Evolutionary conservation across 2,797 vertebrate genomes (phyloP).

Genomic region (Bradypodion pumilum): DNA sequence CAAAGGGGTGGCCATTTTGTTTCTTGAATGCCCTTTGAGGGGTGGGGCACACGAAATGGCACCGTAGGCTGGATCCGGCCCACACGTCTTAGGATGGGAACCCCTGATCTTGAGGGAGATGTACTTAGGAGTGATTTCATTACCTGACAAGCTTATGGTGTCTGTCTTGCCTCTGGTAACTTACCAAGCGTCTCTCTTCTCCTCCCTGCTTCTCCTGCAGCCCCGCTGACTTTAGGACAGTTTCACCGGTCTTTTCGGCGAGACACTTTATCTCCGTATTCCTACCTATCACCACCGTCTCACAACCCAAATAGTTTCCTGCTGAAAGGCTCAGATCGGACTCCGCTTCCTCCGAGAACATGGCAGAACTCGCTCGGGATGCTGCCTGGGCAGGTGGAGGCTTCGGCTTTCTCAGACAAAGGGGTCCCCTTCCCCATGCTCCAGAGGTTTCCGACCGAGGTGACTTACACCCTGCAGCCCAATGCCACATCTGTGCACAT

Average conservation of each 20-base stretch:
- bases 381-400: conserved; percentile 63
- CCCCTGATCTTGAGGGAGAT: not conserved
- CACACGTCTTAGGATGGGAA: too few species aligned
- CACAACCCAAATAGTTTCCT: conserved; percentile 64
- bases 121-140: not conserved
- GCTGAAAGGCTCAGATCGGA: conserved; percentile 62
- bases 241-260: conserved; percentile 62
- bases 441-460: conserved; percentile 65
- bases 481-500: conserved; percentile 61
- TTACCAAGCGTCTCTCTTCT: conserved; percentile 38
- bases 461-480: conserved; percentile 66
- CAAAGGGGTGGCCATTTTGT: too few species aligned
- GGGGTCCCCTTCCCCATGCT: conserved; percentile 67
- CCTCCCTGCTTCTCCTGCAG: conserved; percentile 60
- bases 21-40: too few species aligned
- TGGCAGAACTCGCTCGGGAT: conserved; percentile 72
- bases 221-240: conserved; percentile 62
- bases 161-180: conserved; percentile 21
- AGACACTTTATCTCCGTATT: conserved; percentile 67
- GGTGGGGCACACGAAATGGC: too few species aligned
- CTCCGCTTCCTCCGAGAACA: conserved; percentile 70
- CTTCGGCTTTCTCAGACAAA: conserved; percentile 69
- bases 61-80: too few species aligned
- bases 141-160: not conserved
- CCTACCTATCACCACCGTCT: conserved; percentile 60